phyloP scores from a whole-genome alignment of 1,140 invertebrate species.

The Asobara japonica region DNA sequence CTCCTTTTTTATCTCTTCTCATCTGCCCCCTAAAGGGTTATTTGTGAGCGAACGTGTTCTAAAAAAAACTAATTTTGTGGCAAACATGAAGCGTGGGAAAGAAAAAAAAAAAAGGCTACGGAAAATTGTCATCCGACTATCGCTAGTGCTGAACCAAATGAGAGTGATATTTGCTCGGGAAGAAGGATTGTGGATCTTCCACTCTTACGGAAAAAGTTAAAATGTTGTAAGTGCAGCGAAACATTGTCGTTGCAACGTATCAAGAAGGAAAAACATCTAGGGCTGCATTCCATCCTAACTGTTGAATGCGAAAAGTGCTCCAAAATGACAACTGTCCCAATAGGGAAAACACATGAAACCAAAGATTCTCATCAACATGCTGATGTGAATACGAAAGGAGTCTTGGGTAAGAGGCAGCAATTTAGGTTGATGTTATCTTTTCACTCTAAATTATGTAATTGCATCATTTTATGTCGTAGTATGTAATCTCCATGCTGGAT shows the following conservation, averaged over 20 bases:
- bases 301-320: background rate
- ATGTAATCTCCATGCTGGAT: slow-evolving; percentile 4
- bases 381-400: background rate
- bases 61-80: background rate
- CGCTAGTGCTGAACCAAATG: background rate
- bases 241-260: background rate
- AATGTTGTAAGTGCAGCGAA: background rate
- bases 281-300: background rate
- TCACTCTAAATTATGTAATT: background rate
- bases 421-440: background rate
- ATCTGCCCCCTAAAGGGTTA: background rate
- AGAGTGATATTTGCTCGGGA: background rate
- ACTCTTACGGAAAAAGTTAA: background rate
- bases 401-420: background rate
- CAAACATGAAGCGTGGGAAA: background rate
- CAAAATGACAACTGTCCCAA: background rate
- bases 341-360: background rate
- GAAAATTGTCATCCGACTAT: background rate
- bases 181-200: background rate
- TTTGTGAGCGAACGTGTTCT: background rate
- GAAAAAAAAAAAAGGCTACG: background rate
- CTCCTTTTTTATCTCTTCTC: background rate
- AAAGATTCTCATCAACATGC: background rate
- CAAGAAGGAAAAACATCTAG: background rate
- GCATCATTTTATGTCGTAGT: background rate